phyloP scores from a whole-genome alignment of 2,888 invertebrate species.

The Drosophila phalerata region DNA sequence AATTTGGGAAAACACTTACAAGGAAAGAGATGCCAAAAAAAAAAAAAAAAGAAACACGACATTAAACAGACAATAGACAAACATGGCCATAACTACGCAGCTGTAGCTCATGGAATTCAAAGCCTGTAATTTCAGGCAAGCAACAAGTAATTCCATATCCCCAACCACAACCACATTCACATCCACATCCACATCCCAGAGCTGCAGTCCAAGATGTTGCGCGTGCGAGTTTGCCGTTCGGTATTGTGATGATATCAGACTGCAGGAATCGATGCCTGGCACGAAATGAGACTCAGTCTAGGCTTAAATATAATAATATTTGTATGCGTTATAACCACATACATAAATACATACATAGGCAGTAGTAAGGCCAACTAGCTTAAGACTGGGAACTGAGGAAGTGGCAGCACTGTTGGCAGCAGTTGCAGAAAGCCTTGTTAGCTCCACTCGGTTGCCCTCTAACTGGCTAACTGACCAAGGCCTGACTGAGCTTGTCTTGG shows the following conservation, averaged over 20 bases:
- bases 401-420: slow-evolving; percentile 50
- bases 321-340: slow-evolving; percentile 71
- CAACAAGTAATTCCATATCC: slow-evolving; percentile 51
- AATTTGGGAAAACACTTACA: slow-evolving; percentile 72
- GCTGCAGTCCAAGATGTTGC: slow-evolving; percentile 51
- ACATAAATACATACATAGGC: slow-evolving; percentile 2
- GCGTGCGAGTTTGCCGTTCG: slow-evolving; percentile 77
- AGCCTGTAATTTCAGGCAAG: slow-evolving; percentile 56
- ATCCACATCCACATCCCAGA: slow-evolving; percentile 20
- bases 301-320: slow-evolving; percentile 71
- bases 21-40: slow-evolving; percentile 18
- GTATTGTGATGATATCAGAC: slow-evolving; percentile 62
- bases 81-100: slow-evolving; percentile 55
- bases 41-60: slow-evolving; percentile 25
- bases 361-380: neutral
- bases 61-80: slow-evolving; percentile 39
- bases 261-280: slow-evolving; percentile 68
- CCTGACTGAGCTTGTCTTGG: slow-evolving; percentile 26
- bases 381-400: neutral
- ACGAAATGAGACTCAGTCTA: slow-evolving; percentile 66
- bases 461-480: slow-evolving; percentile 18
- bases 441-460: slow-evolving; percentile 18
- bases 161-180: slow-evolving; percentile 11
- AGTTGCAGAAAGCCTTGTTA: slow-evolving; percentile 80
- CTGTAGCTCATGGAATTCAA: slow-evolving; percentile 19